Conservation (phyloP, 1,140 invertebrate species). For the Drosophila funebris region DNA sequence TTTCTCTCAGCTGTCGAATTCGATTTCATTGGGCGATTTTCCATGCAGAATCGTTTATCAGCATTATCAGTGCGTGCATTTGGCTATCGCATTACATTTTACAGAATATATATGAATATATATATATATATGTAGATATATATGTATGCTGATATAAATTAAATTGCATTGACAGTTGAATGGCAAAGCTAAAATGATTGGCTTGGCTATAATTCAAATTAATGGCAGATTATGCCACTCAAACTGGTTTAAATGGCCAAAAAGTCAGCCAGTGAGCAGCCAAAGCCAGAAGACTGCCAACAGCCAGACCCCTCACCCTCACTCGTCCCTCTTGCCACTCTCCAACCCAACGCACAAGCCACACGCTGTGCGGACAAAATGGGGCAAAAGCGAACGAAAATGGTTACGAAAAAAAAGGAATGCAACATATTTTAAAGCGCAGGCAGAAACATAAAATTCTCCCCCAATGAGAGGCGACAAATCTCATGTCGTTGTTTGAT, state of each 20-base stretch:
- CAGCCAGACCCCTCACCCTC: slow-evolving; percentile 25
- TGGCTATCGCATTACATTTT: slow-evolving; percentile 30
- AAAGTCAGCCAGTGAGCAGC: slow-evolving; percentile 60
- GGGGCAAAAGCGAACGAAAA: slow-evolving; percentile 1
- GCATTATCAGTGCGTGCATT: slow-evolving; percentile 48
- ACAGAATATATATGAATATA: background rate
- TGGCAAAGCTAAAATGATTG: slow-evolving; percentile 73
- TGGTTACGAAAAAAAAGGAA: slow-evolving; percentile 3
- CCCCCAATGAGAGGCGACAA: slow-evolving; percentile 26
- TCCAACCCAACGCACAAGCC: slow-evolving; percentile 17
- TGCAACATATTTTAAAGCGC: slow-evolving; percentile 33
- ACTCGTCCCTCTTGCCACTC: slow-evolving; percentile 6
- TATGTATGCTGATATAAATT: slow-evolving; percentile 52
- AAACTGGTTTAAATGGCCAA: slow-evolving; percentile 74
- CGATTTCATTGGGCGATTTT: background rate
- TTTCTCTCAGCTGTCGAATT: background rate
- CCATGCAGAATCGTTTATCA: slow-evolving; percentile 36
- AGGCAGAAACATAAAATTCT: slow-evolving; percentile 27
- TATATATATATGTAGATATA: background rate
- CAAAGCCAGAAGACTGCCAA: slow-evolving; percentile 60
- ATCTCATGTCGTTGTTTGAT: slow-evolving; percentile 34
- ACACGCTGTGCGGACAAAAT: slow-evolving; percentile 56
- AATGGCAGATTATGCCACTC: slow-evolving; percentile 81
- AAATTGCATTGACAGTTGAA: slow-evolving; percentile 68
- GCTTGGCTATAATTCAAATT: slow-evolving; percentile 78